A percentile compares a stretch with the other conserved stretches of the same genome.
phyloP scores from a whole-genome alignment of 2,797 vertebrate genomes.

The Gallinago solitaria region DNA sequence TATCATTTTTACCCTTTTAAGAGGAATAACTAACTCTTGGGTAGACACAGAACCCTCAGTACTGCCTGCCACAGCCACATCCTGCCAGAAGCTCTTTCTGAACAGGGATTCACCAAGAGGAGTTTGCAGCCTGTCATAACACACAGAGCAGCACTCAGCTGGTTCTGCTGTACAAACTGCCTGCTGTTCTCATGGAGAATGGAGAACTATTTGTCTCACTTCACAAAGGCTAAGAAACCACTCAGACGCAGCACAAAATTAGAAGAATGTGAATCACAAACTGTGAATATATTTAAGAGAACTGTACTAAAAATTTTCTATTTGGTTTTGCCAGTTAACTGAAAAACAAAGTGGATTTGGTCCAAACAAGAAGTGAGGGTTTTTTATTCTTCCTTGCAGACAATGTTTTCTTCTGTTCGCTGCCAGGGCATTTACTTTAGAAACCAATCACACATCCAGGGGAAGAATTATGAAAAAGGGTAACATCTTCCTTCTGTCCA shows the following conservation, averaged over 20 bases:
- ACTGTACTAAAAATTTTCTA: not conserved
- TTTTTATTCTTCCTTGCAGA: slow-evolving; percentile 20
- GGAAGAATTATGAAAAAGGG: not conserved
- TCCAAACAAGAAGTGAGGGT: slow-evolving; percentile 5
- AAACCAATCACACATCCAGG: not conserved
- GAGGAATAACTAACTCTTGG: not conserved
- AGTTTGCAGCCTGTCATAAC: not conserved
- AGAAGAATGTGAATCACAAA: slow-evolving; percentile 18
- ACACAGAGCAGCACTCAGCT: not conserved
- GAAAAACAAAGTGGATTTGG: slow-evolving; percentile 34
- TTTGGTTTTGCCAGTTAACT: slow-evolving; percentile 27
- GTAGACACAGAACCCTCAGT: not conserved
- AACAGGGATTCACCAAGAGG: not conserved
- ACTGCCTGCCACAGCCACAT: not conserved
- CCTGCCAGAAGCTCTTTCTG: not conserved
- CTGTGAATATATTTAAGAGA: slow-evolving; percentile 6
- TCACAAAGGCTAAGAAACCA: slow-evolving; percentile 21
- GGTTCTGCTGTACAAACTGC: not conserved
- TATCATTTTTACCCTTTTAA: not conserved
- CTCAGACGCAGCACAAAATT: not conserved
- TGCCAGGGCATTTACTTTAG: slow-evolving; percentile 26
- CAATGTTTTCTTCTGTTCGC: slow-evolving; percentile 15
- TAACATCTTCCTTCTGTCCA: not conserved
- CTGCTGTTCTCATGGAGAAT: not conserved
- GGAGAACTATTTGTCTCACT: slow-evolving; percentile 10